A percentile compares a stretch with the other conserved stretches of the same genome.
Evolutionary conservation across 2,113 vertebrate species (phyloP).

Genomic region (Clinocottus analis): DNA sequence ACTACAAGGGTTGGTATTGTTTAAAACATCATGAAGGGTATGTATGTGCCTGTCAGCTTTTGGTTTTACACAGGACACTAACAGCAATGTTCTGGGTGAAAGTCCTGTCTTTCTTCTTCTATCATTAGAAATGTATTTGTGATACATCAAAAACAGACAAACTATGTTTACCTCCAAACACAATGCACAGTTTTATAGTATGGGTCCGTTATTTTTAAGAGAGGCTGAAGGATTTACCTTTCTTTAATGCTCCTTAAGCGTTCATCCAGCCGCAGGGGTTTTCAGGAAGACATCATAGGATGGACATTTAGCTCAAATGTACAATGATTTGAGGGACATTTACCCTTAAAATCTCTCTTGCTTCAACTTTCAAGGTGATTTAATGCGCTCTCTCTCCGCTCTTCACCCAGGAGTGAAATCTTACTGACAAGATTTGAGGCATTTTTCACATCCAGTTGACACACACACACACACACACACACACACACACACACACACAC

Average conservation of each 20-base stretch:
- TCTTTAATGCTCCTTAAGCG: conserved; percentile 35
- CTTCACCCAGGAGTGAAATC: conserved; percentile 52
- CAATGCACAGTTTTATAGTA: too few species aligned
- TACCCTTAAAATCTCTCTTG: background rate
- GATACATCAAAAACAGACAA: too few species aligned
- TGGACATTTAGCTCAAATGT: background rate
- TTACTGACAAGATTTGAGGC: conserved; percentile 50
- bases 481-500: conserved; percentile 16
- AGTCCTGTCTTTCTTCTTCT: too few species aligned
- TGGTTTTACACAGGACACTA: too few species aligned
- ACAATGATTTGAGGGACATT: background rate
- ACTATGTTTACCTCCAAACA: too few species aligned
- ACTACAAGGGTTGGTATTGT: background rate
- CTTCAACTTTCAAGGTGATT: conserved; percentile 9
- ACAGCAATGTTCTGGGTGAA: background rate
- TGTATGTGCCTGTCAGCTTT: background rate
- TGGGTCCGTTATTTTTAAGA: background rate
- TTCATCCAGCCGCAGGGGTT: conserved; percentile 41
- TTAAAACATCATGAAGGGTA: background rate
- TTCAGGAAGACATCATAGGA: conserved; percentile 1
- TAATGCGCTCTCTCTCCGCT: conserved; percentile 23
- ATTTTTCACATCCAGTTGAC: conserved; percentile 66
- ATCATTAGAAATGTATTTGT: too few species aligned
- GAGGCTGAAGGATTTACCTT: conserved; percentile 44
- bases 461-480: conserved; percentile 2